Conservation (phyloP, 92 coral and sea anemone genomes). For the Virgularia gustaviana region DNA sequence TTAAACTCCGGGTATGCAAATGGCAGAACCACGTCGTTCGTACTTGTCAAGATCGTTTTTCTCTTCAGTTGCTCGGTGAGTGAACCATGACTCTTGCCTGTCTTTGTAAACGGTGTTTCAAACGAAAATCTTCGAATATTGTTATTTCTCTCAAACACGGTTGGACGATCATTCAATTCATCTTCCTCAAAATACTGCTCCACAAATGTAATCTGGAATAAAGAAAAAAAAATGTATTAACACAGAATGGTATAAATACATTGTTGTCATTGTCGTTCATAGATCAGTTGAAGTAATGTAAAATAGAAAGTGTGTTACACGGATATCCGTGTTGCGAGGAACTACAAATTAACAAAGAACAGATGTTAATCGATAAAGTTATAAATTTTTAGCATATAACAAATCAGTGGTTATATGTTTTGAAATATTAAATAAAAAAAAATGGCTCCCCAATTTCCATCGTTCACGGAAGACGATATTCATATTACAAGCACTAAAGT, state of each 20-base stretch:
- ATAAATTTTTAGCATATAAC: too few relatives aligned
- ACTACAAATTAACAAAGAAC: too few relatives aligned
- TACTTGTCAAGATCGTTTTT: constrained; percentile 91
- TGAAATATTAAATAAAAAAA: neutral
- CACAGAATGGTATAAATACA: neutral
- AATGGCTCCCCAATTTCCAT: too few relatives aligned
- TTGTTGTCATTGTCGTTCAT: neutral
- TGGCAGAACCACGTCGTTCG: too few relatives aligned
- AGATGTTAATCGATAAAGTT: too few relatives aligned
- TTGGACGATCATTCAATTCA: constrained; percentile 65
- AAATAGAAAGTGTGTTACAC: too few relatives aligned
- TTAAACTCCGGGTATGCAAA: too few relatives aligned
- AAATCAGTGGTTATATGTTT: too few relatives aligned
- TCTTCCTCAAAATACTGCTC: constrained; percentile 93
- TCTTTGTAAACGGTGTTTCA: constrained; percentile 94
- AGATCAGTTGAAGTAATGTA: neutral
- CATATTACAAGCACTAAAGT: too few relatives aligned
- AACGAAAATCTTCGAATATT: constrained; percentile 89
- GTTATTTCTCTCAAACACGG: constrained; percentile 82
- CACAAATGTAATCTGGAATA: constrained; percentile 75
- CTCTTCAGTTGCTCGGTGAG: constrained; percentile 91
- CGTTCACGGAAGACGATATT: too few relatives aligned
- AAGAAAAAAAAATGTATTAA: neutral
- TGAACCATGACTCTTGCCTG: constrained; percentile 94
- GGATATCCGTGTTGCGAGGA: too few relatives aligned